Percentiles rank a stretch among this genome's conserved stretches.
These are phyloP conservation scores for Mobula hypostoma DNA, from an alignment of 2,113 vertebrate species.

Conservation along the genomic window DNA sequence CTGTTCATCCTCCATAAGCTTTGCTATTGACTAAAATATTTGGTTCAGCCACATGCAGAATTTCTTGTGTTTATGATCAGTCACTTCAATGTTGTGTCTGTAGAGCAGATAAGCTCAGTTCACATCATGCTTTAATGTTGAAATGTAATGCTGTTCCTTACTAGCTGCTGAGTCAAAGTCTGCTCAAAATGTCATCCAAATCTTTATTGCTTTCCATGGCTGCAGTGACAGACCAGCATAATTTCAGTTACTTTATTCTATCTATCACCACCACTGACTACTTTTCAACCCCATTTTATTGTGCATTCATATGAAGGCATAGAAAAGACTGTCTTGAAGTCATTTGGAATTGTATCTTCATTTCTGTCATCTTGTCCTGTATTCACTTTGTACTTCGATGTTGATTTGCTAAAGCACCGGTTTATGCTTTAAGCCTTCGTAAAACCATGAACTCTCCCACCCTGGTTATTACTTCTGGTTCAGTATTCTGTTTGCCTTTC, in stretches of 20 bases:
- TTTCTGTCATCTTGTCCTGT: background rate
- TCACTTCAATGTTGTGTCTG: no score
- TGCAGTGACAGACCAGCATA: background rate
- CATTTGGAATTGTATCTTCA: background rate
- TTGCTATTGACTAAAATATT: no score
- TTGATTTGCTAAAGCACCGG: background rate
- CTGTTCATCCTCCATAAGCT: no score
- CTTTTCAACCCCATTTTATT: background rate
- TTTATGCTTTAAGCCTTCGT: background rate
- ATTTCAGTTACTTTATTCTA: background rate
- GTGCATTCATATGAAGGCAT: no score
- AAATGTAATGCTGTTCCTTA: no score
- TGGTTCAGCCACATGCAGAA: no score
- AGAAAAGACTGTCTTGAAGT: background rate
- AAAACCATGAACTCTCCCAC: background rate
- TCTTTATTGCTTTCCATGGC: background rate
- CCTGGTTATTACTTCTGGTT: background rate
- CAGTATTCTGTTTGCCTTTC: background rate
- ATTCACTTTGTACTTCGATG: background rate
- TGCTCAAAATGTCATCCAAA: no score
- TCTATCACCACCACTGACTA: background rate
- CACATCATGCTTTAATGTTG: no score
- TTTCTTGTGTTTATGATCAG: no score
- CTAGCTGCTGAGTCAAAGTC: no score
- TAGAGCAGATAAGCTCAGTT: no score